These are phyloP conservation scores for Lethenteron camtschaticum DNA, from an alignment of 2,113 vertebrate species.

Conservation along the genomic window DNA sequence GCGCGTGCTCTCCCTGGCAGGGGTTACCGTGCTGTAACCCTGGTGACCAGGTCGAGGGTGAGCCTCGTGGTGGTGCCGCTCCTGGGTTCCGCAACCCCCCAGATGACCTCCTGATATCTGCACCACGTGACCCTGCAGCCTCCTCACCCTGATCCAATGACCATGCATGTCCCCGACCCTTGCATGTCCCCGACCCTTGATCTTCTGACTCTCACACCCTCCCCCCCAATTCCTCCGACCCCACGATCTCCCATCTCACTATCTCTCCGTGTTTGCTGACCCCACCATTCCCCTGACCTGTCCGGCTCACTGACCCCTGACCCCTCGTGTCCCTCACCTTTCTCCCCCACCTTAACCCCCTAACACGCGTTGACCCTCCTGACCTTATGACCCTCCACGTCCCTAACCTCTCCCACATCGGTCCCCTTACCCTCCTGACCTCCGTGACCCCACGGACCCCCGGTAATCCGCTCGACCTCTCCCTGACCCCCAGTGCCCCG, in stretches of 20 bases:
- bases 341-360: neutral
- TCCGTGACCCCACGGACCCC: neutral
- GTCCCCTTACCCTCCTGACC: neutral
- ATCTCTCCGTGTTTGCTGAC: neutral
- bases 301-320: neutral
- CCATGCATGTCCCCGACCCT: neutral
- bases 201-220: neutral
- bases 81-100: too few relatives aligned
- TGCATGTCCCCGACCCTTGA: neutral
- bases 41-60: too few relatives aligned
- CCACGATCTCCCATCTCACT: neutral
- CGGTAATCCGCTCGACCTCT: constrained; percentile 2
- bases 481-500: constrained; percentile 7
- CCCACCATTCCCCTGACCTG: neutral
- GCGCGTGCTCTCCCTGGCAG: too few relatives aligned
- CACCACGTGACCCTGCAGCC: too few relatives aligned
- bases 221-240: neutral
- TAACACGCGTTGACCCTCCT: neutral
- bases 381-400: neutral
- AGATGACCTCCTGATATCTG: too few relatives aligned
- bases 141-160: neutral
- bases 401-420: neutral
- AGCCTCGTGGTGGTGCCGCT: too few relatives aligned
- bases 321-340: neutral
- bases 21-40: too few relatives aligned